These are phyloP conservation scores for Pseudochaenichthys georgianus DNA, from an alignment of 2,797 vertebrate species.

Conservation along the genomic window DNA sequence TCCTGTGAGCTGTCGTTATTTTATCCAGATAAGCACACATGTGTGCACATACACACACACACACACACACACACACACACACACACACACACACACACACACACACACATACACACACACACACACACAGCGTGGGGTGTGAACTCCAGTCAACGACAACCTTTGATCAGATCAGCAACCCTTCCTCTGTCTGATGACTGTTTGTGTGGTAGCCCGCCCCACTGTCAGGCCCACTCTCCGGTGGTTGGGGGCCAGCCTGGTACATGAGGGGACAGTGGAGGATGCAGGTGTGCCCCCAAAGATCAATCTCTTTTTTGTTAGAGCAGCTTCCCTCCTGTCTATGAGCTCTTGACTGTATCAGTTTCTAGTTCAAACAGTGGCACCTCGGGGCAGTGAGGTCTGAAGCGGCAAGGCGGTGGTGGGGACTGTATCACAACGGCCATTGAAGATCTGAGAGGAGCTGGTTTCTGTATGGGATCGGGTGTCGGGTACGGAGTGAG, in stretches of 20 bases:
- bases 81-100: constrained; percentile 41
- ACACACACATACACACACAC: constrained; percentile 41
- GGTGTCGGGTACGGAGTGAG: constrained; percentile 82
- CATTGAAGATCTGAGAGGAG: constrained; percentile 84
- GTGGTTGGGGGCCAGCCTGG: constrained; percentile 38
- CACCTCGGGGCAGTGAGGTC: constrained; percentile 78
- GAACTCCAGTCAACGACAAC: constrained; percentile 67
- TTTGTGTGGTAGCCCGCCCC: constrained; percentile 62
- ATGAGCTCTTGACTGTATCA: constrained; percentile 72
- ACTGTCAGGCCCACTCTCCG: constrained; percentile 60
- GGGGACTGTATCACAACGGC: constrained; percentile 80
- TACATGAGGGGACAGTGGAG: constrained; percentile 59
- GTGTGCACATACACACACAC: constrained; percentile 48
- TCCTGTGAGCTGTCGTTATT: constrained; percentile 81
- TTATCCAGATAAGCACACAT: constrained; percentile 72
- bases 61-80: constrained; percentile 41
- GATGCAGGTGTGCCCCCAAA: constrained; percentile 72
- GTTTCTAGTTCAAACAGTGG: constrained; percentile 81
- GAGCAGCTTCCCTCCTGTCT: constrained; percentile 66
- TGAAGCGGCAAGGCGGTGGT: constrained; percentile 64
- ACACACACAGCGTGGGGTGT: constrained; percentile 66
- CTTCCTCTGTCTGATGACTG: constrained; percentile 71
- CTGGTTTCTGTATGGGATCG: constrained; percentile 80
- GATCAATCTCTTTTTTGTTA: constrained; percentile 71
- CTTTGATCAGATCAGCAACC: constrained; percentile 79